phyloP scores from a whole-genome alignment of 2,797 vertebrate genomes.

The Masticophis lateralis region DNA sequence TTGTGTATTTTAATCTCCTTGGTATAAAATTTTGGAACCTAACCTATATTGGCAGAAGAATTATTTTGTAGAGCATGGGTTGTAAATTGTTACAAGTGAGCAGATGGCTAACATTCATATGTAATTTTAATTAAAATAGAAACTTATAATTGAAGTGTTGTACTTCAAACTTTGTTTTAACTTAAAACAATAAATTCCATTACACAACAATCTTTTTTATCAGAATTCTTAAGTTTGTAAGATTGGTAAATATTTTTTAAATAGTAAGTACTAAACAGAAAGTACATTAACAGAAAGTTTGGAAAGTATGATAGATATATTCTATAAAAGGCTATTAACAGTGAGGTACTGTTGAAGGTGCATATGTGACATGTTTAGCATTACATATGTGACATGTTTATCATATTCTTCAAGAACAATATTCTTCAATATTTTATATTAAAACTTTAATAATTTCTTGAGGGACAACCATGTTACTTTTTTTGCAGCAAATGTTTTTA shows the following conservation, averaged over 20 bases:
- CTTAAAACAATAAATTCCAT: neutral
- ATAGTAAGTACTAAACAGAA: neutral
- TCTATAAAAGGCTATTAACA: neutral
- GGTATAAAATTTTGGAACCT: neutral
- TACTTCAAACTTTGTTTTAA: neutral
- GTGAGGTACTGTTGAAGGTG: neutral
- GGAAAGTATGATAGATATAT: neutral
- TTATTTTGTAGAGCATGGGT: neutral
- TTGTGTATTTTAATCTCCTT: neutral
- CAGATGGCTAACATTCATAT: neutral
- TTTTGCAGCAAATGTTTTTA: neutral
- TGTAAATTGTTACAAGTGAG: neutral
- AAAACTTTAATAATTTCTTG: neutral
- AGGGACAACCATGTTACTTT: neutral
- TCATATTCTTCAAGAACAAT: neutral
- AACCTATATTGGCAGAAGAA: neutral
- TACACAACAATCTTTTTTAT: neutral
- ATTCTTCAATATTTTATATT: neutral
- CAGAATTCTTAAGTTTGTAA: neutral
- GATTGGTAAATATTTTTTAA: neutral
- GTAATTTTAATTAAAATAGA: neutral
- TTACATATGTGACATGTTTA: neutral
- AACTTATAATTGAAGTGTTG: neutral
- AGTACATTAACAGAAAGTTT: neutral
- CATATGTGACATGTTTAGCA: neutral